phyloP scores from a whole-genome alignment of 2,113 vertebrate genomes.

The Heptranchias perlo region DNA sequence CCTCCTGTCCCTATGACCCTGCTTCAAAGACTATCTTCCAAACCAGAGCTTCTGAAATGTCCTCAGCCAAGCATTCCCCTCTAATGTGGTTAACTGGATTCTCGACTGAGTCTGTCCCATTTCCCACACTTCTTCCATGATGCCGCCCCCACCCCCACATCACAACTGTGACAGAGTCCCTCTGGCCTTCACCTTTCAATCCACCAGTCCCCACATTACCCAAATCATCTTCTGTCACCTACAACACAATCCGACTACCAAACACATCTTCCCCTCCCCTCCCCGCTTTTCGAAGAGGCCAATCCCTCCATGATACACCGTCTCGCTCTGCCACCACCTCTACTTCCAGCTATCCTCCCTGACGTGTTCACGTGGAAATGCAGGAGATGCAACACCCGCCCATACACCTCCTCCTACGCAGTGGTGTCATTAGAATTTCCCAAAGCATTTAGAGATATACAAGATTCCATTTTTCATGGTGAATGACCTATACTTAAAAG shows the following conservation, averaged over 20 bases:
- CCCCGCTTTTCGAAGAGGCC: neutral
- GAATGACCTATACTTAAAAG: neutral
- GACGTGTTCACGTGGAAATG: neutral
- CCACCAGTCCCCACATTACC: too few relatives aligned
- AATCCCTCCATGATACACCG: neutral
- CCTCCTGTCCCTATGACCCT: neutral
- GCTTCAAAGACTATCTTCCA: neutral
- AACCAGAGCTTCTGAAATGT: neutral
- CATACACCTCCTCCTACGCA: neutral
- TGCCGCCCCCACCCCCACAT: too few relatives aligned
- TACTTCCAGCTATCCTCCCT: neutral
- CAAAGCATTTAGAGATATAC: neutral
- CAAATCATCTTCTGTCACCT: too few relatives aligned
- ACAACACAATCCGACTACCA: too few relatives aligned
- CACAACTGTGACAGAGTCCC: too few relatives aligned
- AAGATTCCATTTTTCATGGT: neutral
- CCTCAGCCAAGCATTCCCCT: neutral
- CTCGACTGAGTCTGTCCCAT: neutral
- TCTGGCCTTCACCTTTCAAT: too few relatives aligned
- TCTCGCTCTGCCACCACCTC: neutral
- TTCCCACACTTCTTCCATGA: too few relatives aligned
- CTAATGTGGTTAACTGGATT: neutral
- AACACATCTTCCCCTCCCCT: too few relatives aligned
- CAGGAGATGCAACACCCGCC: neutral
- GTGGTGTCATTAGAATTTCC: neutral